These are phyloP conservation scores for Brevimyrus niger DNA, from an alignment of 2,113 vertebrate genomes.

Conservation along the genomic window DNA sequence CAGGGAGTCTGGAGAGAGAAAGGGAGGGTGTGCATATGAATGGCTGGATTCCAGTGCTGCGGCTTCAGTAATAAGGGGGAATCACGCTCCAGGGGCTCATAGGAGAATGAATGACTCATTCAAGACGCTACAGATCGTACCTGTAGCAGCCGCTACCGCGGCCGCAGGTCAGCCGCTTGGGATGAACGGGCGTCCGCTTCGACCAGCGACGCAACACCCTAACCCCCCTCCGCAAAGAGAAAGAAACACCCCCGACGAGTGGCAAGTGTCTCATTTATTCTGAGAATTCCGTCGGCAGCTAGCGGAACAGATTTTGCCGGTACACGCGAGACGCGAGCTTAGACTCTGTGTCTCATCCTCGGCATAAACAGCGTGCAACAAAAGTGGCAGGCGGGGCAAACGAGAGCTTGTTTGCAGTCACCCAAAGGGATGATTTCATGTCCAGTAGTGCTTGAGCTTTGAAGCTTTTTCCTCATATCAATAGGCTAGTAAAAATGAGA, in stretches of 20 bases:
- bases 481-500: background rate
- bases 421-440: background rate
- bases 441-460: background rate
- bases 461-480: background rate
- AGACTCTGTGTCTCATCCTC: background rate
- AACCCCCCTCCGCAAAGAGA: background rate
- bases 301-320: background rate
- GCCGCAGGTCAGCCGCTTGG: background rate
- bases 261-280: background rate
- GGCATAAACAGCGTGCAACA: background rate
- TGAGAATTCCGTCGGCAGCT: background rate
- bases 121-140: background rate
- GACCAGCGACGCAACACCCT: too few species aligned
- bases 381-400: background rate
- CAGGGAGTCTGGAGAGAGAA: background rate
- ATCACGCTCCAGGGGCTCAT: background rate
- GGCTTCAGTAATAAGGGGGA: background rate
- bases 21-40: slow-evolving; percentile 10
- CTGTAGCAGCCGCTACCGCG: background rate
- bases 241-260: background rate
- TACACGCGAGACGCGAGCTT: background rate
- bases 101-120: background rate
- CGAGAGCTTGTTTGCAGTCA: background rate
- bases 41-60: background rate
- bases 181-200: background rate